These are phyloP conservation scores for Bufo gargarizans DNA, from an alignment of 2,113 vertebrate species.

Conservation along the genomic window DNA sequence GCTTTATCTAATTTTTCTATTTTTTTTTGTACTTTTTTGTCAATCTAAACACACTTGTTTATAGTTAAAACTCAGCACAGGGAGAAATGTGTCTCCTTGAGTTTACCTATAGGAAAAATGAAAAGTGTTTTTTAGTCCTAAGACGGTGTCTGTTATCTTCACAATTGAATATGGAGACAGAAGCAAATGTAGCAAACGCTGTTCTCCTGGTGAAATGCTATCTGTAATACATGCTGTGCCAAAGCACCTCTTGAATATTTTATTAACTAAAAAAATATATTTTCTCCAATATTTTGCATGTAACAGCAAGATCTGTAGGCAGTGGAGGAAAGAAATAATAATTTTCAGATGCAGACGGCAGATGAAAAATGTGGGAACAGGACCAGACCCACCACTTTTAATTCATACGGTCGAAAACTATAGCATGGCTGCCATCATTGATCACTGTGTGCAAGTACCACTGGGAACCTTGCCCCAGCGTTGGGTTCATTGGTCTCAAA, in stretches of 20 bases:
- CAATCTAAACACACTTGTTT: slow-evolving; percentile 1
- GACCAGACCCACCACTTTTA: not conserved
- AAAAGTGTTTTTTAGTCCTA: slow-evolving; percentile 17
- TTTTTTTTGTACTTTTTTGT: slow-evolving; percentile 2
- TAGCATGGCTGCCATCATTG: not conserved
- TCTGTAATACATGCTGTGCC: slow-evolving; percentile 21
- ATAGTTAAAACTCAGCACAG: slow-evolving; percentile 11
- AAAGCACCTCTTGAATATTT: not conserved
- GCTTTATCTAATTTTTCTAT: slow-evolving; percentile 30
- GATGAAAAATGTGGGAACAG: not conserved
- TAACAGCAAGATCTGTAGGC: not conserved
- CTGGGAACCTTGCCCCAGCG: not conserved
- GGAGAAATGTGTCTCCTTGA: not conserved
- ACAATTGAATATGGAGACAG: slow-evolving; percentile 23
- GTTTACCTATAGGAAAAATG: not conserved
- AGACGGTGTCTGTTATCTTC: not conserved
- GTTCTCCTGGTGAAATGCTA: slow-evolving; percentile 7
- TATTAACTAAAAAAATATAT: slow-evolving; percentile 12
- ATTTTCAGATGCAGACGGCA: not conserved
- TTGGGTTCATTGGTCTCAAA: not conserved
- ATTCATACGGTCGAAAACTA: not conserved
- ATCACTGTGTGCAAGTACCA: not conserved
- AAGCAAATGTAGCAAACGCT: not conserved
- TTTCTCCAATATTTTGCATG: slow-evolving; percentile 28
- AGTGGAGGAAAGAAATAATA: not conserved